Evolutionary conservation across 2,888 invertebrate species (phyloP), one percentile per base, ranked within the genome.

Genomic region (Dioctria linearis): DNA sequence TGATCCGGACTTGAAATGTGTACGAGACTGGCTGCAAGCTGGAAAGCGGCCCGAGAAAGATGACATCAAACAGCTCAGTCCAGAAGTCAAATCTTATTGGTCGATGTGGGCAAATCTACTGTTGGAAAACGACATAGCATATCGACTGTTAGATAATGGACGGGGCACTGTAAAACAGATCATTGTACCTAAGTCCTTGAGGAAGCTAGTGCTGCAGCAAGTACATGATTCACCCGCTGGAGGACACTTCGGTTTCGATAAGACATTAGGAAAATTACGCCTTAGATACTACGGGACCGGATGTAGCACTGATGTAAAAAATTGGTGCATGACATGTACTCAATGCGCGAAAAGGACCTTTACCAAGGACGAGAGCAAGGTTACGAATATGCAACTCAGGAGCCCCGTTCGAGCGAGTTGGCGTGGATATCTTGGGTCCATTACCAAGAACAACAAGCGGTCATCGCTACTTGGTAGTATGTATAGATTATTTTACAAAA

Each of bases 21-120:
- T 25, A 25, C 25, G 25, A 25, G 25, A 51, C n/a, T n/a, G n/a
- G n/a, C n/a, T n/a, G n/a, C n/a, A 51, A 11, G 11, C 6, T 6
- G 51, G 11, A 11, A 11, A 51, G 2, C 51, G 2, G 51, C 51
- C 51, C 6, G 51, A 51, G 51, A 79, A 11, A 42, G 39, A 25
- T 3, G 81, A n/a, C 42, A 71, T 39, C 65, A 71, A n/a, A 83
- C 80, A 9, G 49, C 46, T 5, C 81, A 83, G 65, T 80, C 81
- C n/a, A 46, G 78, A n/a, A 9, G 11, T 51, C 11, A 2, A 51
- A 11, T 11, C 51, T 2, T 51, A 51, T 11, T 11, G 51, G 51
- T 51, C 51, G 51, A 51, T 51, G 6, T 51, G 51, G 51, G 6
- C 2, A 51, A 51, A 6, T 51, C 11, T 51, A 11, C 11, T 11